phyloP scores from a whole-genome alignment of 2,888 invertebrate genomes.

The Herminia tarsipennalis region DNA sequence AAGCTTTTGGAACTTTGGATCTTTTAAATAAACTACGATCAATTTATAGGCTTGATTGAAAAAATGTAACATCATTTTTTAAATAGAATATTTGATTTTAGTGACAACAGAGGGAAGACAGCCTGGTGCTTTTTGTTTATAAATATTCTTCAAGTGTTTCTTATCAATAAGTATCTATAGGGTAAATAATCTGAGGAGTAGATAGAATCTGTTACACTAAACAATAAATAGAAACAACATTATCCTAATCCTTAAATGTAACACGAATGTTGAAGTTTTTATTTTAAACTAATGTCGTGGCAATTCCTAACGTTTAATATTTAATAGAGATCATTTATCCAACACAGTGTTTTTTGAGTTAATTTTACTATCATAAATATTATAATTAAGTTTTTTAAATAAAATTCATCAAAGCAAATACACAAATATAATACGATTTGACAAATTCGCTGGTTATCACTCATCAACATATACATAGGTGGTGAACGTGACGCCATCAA shows the following conservation, averaged over 20 bases:
- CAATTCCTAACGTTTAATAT: constrained; percentile 27
- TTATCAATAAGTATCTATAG: too few relatives aligned
- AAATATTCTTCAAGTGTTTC: not conserved
- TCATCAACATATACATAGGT: too few relatives aligned
- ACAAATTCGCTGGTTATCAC: too few relatives aligned
- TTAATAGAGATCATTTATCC: constrained; percentile 32
- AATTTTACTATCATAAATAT: not conserved
- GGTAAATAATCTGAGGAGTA: too few relatives aligned
- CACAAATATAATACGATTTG: too few relatives aligned
- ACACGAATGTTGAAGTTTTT: constrained; percentile 26
- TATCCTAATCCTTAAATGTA: constrained; percentile 17
- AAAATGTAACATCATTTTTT: constrained; percentile 10
- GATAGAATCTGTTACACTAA: not conserved
- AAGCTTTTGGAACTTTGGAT: too few relatives aligned
- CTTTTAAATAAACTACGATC: too few relatives aligned
- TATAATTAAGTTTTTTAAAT: too few relatives aligned
- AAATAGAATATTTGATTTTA: constrained; percentile 15
- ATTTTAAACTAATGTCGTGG: constrained; percentile 29
- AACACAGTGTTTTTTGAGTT: not conserved
- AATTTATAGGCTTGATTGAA: too few relatives aligned
- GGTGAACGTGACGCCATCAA: too few relatives aligned
- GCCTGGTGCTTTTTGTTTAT: constrained; percentile 12
- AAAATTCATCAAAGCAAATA: too few relatives aligned
- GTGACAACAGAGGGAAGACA: constrained; percentile 28
- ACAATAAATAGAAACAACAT: constrained; percentile 6